Percentiles rank a stretch among this genome's conserved stretches.
Conservation (phyloP, 2,113 vertebrate species). For the Loxodonta africana region DNA sequence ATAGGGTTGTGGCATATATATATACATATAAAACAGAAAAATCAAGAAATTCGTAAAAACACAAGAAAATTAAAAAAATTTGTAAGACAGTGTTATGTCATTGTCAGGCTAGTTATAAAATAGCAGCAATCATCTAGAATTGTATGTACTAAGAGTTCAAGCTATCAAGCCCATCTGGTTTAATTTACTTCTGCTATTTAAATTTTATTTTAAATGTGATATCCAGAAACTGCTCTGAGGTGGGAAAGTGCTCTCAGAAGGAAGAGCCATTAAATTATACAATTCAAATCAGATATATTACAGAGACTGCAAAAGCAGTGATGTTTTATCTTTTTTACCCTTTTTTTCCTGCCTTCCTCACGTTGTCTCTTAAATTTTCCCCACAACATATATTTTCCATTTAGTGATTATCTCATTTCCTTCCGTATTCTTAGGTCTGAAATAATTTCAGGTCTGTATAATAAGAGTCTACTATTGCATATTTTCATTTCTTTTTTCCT, state of each 20-base stretch:
- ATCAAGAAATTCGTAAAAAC: neutral
- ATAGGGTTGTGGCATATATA: neutral
- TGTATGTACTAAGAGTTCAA: neutral
- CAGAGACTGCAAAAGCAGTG: neutral
- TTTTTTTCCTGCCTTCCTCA: neutral
- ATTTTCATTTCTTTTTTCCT: slow-evolving; percentile 83
- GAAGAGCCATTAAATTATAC: neutral
- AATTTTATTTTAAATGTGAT: neutral
- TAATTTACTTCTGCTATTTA: neutral
- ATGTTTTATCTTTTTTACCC: neutral
- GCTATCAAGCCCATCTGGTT: neutral
- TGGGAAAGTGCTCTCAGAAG: neutral
- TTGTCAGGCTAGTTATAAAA: neutral
- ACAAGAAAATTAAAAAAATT: neutral
- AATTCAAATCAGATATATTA: neutral
- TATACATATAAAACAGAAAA: no score
- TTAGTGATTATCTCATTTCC: slow-evolving; percentile 9
- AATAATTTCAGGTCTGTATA: slow-evolving; percentile 75
- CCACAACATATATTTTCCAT: neutral
- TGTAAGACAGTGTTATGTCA: neutral
- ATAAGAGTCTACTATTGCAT: slow-evolving; percentile 76
- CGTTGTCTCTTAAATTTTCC: neutral
- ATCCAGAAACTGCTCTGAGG: neutral
- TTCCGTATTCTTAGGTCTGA: neutral
- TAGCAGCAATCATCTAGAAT: neutral